Evolutionary conservation across 2,888 invertebrate species (phyloP).

Genomic region (Rutpela maculata): DNA sequence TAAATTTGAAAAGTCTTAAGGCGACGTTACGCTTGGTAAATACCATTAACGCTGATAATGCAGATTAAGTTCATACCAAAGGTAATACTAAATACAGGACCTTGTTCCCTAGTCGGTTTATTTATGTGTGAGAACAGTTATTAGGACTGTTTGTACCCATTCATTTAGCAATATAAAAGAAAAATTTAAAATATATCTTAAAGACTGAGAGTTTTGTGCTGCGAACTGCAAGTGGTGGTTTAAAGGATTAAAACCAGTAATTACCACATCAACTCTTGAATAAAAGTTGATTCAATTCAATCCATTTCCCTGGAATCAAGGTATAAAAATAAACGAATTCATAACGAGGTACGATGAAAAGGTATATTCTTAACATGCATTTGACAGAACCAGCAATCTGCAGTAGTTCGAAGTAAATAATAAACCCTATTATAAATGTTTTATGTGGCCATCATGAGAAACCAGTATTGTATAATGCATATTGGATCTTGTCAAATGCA

Average conservation of each 20-base stretch:
- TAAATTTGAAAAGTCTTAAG: slow-evolving; percentile 27
- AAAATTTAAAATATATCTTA: slow-evolving; percentile 40
- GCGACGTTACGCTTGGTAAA: slow-evolving; percentile 43
- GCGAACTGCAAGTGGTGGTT: slow-evolving; percentile 47
- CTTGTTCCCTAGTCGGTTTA: slow-evolving; percentile 28
- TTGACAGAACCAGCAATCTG: slow-evolving; percentile 53
- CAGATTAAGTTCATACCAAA: slow-evolving; percentile 37
- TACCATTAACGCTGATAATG: slow-evolving; percentile 49
- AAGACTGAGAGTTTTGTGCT: slow-evolving; percentile 35
- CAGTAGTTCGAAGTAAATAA: slow-evolving; percentile 55
- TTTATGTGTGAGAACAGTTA: slow-evolving; percentile 40
- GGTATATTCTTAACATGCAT: slow-evolving; percentile 42
- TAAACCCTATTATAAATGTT: slow-evolving; percentile 56
- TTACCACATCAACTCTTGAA: slow-evolving; percentile 51
- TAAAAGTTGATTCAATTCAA: slow-evolving; percentile 49
- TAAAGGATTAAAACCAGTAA: slow-evolving; percentile 48
- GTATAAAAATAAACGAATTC: slow-evolving; percentile 48
- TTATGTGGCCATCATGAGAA: slow-evolving; percentile 55
- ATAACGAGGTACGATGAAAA: slow-evolving; percentile 52
- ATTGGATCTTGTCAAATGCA: slow-evolving; percentile 66
- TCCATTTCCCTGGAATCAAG: slow-evolving; percentile 52
- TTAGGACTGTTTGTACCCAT: slow-evolving; percentile 37
- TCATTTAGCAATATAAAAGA: slow-evolving; percentile 38
- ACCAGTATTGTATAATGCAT: slow-evolving; percentile 61
- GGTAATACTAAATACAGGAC: slow-evolving; percentile 14